Evolutionary conservation across 2,888 invertebrate species (phyloP), one percentile per base, ranked within the genome.

Genomic region (Eristalinus sepulchralis): DNA sequence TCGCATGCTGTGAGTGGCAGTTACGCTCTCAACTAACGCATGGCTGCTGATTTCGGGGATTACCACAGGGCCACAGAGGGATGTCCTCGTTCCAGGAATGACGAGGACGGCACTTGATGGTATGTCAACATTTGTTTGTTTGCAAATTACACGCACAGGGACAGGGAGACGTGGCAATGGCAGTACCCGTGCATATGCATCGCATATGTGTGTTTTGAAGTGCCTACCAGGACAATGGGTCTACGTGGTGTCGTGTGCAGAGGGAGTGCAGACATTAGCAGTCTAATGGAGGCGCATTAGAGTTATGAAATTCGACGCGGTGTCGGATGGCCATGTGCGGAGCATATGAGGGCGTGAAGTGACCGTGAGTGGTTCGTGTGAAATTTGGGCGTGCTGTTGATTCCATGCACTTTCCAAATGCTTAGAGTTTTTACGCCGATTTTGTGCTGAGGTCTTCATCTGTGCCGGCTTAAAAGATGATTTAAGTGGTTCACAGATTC

Each of bases 251-350:
- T 66, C 39, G 73, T 63, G 68, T 53, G 47, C 66, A 33, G 27
- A 34, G 71, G 59, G 53, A 63, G n/a, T 80, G 75, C 75, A 80
- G 75, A 73, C 73, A 85, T 73, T 68, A 63, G 81, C 67, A 24
- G 55, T 17, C 76, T 85, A 81, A 85, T 85, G 77, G 81, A 72
- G 76, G 47, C 47, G 72, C 67, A 72, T 85, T 85, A 72, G 67
- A 22, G 77, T 55, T 77, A 60, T 59, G 68, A 59, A 77, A 81
- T 72, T 77, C 72, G 76, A 24, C 71, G 59, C 70, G 81, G 84
- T 81, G 76, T 85, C 81, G 47, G 67, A 71, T 77, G 75, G 36
- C 76, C 71, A 62, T 67, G 53, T 64, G 66, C 31, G 10, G 20
- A 60, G 39, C 80, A 71, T 75, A 31, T 72, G 76, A 27, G 27